Percentiles rank a stretch among this genome's conserved stretches.
Evolutionary conservation across 1,140 invertebrate species (phyloP).

Genomic region (Nautilus pompilius): DNA sequence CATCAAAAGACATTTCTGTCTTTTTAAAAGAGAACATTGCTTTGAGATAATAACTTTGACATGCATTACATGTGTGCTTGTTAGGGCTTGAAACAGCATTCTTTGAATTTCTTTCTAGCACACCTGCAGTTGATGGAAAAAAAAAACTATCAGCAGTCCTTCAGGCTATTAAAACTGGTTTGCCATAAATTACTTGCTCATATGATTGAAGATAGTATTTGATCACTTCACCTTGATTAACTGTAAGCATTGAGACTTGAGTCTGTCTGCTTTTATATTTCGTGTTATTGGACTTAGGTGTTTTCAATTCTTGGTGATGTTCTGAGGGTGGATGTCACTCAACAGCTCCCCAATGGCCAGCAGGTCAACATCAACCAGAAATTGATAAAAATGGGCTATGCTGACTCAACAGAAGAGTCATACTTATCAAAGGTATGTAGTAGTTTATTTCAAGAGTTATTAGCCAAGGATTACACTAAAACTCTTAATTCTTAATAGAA

Average conservation of each 20-base stretch:
- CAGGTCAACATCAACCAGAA: conserved; percentile 41
- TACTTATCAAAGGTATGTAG: conserved; percentile 68
- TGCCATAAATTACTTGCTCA: too few species aligned
- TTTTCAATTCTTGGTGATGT: conserved; percentile 76
- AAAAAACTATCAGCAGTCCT: too few species aligned
- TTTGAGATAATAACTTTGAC: too few species aligned
- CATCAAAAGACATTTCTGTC: too few species aligned
- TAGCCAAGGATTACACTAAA: too few species aligned
- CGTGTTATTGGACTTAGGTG: conserved; percentile 58
- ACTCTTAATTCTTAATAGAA: too few species aligned
- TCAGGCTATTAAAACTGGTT: too few species aligned
- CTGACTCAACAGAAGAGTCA: conserved; percentile 68
- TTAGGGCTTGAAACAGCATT: too few species aligned
- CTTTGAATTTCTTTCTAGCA: too few species aligned
- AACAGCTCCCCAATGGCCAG: conserved; percentile 32
- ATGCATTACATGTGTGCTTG: too few species aligned
- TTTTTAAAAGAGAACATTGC: too few species aligned
- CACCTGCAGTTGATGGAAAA: too few species aligned
- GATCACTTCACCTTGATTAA: neutral
- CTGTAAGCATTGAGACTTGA: neutral
- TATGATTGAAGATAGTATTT: neutral
- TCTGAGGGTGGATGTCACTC: conserved; percentile 65
- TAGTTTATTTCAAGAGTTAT: conserved; percentile 16
- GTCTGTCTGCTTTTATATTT: neutral
- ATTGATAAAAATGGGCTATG: conserved; percentile 62